Evolutionary conservation across 2,797 vertebrate genomes (phyloP), one percentile per base, ranked within the genome.

Genomic region (Enteromius argenteus): DNA sequence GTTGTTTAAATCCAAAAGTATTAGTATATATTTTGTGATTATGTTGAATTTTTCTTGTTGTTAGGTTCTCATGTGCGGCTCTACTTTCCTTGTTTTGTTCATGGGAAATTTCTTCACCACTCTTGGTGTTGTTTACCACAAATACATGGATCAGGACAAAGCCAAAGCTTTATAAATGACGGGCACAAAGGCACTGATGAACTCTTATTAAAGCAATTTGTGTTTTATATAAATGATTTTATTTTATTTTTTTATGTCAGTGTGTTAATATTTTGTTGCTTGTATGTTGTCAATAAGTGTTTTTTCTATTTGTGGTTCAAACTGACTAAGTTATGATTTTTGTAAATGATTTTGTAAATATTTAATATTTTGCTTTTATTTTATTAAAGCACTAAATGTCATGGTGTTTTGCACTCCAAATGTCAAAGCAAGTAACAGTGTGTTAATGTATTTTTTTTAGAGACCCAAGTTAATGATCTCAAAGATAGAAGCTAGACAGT

Each of bases 71-170:
- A 99, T 99, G 97, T 99, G 98, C 0, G 94, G 96, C 88, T 91
- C 97, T 83, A 96, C 98, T 2, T 99, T 98, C 94, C 93, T 97
- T 83, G 90, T 96, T 19, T 96, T 99, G 89, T 99, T 99, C 92
- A 93, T 96, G 30, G 98, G 98, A 51, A 99, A 99, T 90, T 96
- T 99, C 93, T 96, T 95, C 92, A 99, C 98, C 86, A 99, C 98
- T 0, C 94, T 99, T 35, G 92, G 96, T 0, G 98, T 98, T 0
- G 96, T 99, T 74, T 98, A 98, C 89, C 96, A 99, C 90, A 99
- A 99, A 88, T 95, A 99, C 92, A 96, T 94, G 87, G 95, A 94
- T 13, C 91, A 94, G 80, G 95, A 95, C 80, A 93, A 37, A 46
- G 51, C 14, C 37, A 87, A 83, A 67, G 75, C 66, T 58, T 79